Conservation (phyloP, 2,113 vertebrate species). For the Myiagra hebetior region DNA sequence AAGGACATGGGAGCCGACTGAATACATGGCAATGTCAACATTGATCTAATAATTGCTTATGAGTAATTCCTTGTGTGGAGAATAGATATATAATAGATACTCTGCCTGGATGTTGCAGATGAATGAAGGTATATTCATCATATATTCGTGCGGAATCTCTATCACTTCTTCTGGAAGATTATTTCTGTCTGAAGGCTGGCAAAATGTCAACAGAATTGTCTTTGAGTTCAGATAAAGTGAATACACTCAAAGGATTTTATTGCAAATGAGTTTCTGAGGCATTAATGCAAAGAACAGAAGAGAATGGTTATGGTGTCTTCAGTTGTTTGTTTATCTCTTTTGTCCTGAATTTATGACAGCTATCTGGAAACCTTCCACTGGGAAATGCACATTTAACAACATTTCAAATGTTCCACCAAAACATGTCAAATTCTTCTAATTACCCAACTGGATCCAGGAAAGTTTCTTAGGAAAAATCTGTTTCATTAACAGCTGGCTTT, state of each 20-base stretch:
- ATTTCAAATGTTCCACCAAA: conserved; percentile 60
- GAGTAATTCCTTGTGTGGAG: neutral
- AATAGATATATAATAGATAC: neutral
- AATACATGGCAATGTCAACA: neutral
- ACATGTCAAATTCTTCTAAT: conserved; percentile 46
- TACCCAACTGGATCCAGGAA: conserved; percentile 17
- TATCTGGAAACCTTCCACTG: conserved; percentile 35
- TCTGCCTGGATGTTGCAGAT: neutral
- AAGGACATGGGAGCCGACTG: neutral
- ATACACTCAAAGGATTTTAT: neutral
- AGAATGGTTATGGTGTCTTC: neutral
- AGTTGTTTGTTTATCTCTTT: conserved; percentile 28
- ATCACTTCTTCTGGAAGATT: neutral
- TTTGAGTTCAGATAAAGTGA: neutral
- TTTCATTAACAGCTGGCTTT: neutral
- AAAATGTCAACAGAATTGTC: conserved; percentile 5
- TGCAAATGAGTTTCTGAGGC: conserved; percentile 9
- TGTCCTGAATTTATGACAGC: conserved; percentile 50
- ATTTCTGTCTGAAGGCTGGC: neutral
- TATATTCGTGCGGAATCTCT: neutral
- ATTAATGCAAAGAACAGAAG: conserved; percentile 13
- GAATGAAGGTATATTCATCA: neutral
- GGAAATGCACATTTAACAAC: conserved; percentile 35
- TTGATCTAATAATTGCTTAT: neutral
- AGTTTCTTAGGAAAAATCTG: neutral